phyloP scores from a whole-genome alignment of 2,113 vertebrate genomes.

The Numenius arquata region DNA sequence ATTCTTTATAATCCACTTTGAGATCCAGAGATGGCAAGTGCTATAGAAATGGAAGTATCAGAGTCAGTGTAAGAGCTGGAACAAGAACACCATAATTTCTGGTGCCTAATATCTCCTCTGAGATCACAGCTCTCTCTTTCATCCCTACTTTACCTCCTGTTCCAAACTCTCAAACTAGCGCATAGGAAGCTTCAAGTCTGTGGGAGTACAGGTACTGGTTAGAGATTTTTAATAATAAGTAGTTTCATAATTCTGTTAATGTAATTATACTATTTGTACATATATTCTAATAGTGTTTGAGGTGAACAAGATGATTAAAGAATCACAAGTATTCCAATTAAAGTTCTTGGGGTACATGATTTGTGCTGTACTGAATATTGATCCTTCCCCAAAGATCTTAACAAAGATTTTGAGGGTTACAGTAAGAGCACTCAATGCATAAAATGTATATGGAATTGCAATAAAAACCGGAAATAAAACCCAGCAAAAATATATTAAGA shows the following conservation, averaged over 20 bases:
- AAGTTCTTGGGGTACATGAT: background rate
- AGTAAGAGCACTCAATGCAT: background rate
- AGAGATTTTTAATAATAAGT: background rate
- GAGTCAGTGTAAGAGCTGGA: constrained; percentile 62
- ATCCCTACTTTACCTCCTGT: background rate
- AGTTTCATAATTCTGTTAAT: background rate
- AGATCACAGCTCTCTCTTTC: constrained; percentile 38
- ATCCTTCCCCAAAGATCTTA: background rate
- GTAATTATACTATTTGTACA: background rate
- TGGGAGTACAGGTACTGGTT: background rate
- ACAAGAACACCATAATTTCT: constrained; percentile 56
- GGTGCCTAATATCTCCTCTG: constrained; percentile 45
- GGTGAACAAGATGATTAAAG: background rate
- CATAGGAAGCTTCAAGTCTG: background rate
- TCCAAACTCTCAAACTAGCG: background rate
- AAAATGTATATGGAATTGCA: background rate
- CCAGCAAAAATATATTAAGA: background rate
- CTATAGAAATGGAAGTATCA: constrained; percentile 71
- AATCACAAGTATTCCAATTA: background rate
- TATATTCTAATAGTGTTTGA: background rate
- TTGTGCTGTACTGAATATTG: background rate
- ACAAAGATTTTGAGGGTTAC: background rate
- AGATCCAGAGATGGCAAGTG: constrained; percentile 73
- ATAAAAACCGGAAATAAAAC: background rate
- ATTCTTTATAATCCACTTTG: constrained; percentile 75